Evolutionary conservation across 1,140 invertebrate genomes (phyloP).

Genomic region (Caenorhabditis briggsae): DNA sequence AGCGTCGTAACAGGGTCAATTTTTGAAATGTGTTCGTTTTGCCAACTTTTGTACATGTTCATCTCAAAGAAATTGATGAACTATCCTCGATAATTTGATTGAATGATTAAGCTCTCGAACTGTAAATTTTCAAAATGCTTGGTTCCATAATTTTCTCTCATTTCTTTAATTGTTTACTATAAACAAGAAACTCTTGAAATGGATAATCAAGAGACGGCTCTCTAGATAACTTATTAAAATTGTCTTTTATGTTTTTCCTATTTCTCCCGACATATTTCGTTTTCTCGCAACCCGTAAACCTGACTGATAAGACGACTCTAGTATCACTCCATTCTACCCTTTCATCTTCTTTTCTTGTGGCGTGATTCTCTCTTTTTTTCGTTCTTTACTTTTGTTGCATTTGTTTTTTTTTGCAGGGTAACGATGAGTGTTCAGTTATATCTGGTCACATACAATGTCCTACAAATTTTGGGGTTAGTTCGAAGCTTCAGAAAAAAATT

Average conservation of each 20-base stretch:
- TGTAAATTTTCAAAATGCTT: no score
- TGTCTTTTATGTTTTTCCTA: neutral
- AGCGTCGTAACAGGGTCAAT: neutral
- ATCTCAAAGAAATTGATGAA: no score
- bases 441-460: conserved; percentile 72
- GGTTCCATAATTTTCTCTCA: no score
- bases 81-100: no score
- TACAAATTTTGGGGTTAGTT: conserved; percentile 75
- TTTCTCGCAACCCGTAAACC: neutral
- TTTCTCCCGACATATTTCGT: neutral
- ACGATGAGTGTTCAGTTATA: conserved; percentile 68
- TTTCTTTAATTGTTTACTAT: no score
- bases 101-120: no score
- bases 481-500: no score
- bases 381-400: neutral
- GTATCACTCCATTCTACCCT: conserved; percentile 53
- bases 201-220: no score
- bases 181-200: no score
- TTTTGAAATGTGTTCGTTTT: neutral
- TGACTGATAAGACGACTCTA: conserved; percentile 26
- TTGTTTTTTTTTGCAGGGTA: conserved; percentile 39
- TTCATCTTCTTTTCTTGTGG: conserved; percentile 12
- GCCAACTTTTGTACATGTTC: neutral
- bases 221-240: no score
- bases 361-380: neutral